A percentile compares a stretch with the other conserved stretches of the same genome.
Conservation (phyloP, 2,113 vertebrate species). For the Oenanthe melanoleuca region DNA sequence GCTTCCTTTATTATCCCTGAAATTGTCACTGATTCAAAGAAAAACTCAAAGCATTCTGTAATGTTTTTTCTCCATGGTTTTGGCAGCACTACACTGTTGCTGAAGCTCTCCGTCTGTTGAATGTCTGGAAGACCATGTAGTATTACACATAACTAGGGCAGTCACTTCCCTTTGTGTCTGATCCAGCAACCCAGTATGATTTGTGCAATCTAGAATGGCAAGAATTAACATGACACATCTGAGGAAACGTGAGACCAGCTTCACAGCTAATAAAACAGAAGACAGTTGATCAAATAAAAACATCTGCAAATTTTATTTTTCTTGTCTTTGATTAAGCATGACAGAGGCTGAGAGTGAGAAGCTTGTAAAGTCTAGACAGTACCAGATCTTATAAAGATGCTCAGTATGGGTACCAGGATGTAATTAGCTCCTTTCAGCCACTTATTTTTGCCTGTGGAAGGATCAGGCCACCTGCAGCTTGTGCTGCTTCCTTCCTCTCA, state of each 20-base stretch:
- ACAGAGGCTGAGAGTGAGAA: not conserved
- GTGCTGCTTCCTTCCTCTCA: rapidly evolving
- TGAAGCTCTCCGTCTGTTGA: constrained; percentile 5
- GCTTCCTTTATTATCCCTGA: not conserved
- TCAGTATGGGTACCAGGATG: not conserved
- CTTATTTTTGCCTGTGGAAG: not conserved
- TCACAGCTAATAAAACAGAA: constrained; percentile 36
- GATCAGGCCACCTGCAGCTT: not conserved
- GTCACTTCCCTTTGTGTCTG: constrained; percentile 42
- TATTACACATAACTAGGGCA: constrained; percentile 41
- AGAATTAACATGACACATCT: constrained; percentile 55
- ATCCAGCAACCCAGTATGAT: constrained; percentile 28
- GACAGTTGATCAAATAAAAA: constrained; percentile 34
- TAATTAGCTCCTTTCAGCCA: not conserved
- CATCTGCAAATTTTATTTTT: constrained; percentile 21
- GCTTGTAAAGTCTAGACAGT: not conserved
- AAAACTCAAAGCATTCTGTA: not conserved
- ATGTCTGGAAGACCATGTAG: constrained; percentile 22
- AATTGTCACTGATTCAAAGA: not conserved
- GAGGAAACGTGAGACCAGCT: constrained; percentile 50
- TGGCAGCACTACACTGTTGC: not conserved
- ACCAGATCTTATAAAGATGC: not conserved
- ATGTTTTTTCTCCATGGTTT: not conserved
- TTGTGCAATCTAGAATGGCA: constrained; percentile 48
- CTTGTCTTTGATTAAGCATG: not conserved